Base-by-base conservation (phyloP, 2,113 vertebrate species). In the Lichenostomus cassidix region DNA sequence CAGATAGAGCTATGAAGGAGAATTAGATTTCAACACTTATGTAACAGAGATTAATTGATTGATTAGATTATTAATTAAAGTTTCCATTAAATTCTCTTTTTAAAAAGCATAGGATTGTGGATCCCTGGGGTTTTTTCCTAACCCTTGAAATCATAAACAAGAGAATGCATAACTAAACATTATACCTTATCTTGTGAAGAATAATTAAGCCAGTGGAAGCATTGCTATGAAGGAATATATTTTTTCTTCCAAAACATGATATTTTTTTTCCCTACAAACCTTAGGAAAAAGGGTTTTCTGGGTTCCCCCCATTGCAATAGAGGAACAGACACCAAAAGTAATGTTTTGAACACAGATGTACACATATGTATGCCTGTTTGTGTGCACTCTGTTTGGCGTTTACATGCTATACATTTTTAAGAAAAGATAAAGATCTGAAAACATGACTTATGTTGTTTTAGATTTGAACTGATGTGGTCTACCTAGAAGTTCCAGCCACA, bases 21-120 rank as follows among this genome's bases (percentile, higher is more conserved):
- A 98, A 98, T 97, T 97, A 96, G 93, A 98, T 97, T 97, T 96
- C 97, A 96, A 92, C 94, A 97, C 90, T 97, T 97, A 97, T 39
- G 87, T 97, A 97, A 97, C 89, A 5, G 90, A 98, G 97, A 98
- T 98, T 98, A 98, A 98, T 98, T 98, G 98, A 98, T 98, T 98
- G 98, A 98, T 98, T 98, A 98, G 97, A 98, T 98, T 98, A 98
- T 98, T 98, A 98, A 98, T 98, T 98, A 98, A 98, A 97, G 97
- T 97, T 98, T 98, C 97, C 96, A 98, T 98, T 98, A 98, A 96
- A 97, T 97, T 97, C 52, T 91, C 96, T 97, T 97, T 96, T 95
- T 77, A 77, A 96, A 97, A 97, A 97, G 81, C 92, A 92, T 19
- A 96, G 90, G 83, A 97, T 74, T 75, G n/a, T 92, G 83, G 73